Evolutionary conservation across 2,888 invertebrate species (phyloP).

Genomic region (Hyles lineata): DNA sequence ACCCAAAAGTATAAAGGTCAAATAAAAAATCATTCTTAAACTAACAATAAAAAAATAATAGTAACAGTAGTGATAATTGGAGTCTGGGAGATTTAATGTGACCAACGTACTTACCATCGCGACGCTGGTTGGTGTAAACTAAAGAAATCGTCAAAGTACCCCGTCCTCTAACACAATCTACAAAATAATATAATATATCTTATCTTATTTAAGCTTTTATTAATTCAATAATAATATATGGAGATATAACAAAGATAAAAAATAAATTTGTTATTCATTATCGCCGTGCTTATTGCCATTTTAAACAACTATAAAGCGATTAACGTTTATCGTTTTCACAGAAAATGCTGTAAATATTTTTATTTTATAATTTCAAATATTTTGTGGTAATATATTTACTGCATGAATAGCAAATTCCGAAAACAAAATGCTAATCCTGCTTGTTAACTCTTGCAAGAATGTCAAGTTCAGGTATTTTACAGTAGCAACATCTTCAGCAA

Average conservation of each 20-base stretch:
- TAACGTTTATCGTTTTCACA: not conserved
- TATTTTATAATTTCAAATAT: not conserved
- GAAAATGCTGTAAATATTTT: not conserved
- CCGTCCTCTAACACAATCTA: slow-evolving; percentile 46
- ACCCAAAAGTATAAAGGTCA: no score
- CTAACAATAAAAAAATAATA: not conserved
- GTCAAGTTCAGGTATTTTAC: no score
- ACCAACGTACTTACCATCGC: slow-evolving; percentile 64
- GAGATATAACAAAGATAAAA: not conserved
- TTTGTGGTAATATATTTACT: not conserved
- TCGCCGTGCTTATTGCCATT: not conserved
- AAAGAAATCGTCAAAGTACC: slow-evolving; percentile 44
- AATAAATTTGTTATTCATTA: not conserved
- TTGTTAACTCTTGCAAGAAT: no score
- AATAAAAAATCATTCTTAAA: no score
- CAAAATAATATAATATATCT: slow-evolving; percentile 56
- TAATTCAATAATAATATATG: slow-evolving; percentile 10
- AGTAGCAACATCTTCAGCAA: no score
- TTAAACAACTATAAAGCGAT: slow-evolving; percentile 1
- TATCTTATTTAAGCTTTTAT: slow-evolving; percentile 32
- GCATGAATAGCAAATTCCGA: no score
- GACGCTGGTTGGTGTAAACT: slow-evolving; percentile 54
- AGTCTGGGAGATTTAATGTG: no score
- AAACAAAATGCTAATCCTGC: no score
- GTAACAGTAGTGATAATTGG: no score